Percentiles rank a stretch among this genome's conserved stretches.
Evolutionary conservation across 2,888 invertebrate genomes (phyloP).

Genomic region (Drepana falcataria): DNA sequence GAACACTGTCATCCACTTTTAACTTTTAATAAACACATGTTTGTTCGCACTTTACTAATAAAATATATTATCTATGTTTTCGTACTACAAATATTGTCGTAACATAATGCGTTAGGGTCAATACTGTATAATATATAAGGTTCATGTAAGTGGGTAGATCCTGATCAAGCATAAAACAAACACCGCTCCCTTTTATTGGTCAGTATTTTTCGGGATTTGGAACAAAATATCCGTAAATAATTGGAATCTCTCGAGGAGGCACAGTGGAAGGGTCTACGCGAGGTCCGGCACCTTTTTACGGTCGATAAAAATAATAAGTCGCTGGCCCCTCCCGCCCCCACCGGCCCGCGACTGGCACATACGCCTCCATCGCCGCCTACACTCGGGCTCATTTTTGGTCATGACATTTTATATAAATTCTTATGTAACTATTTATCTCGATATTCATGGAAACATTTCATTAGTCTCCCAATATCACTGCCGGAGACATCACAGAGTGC

Average conservation of each 20-base stretch:
- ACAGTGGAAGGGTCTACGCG: conserved; percentile 56
- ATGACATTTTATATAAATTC: conserved; percentile 38
- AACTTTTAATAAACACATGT: background rate
- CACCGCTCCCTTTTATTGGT: conserved; percentile 44
- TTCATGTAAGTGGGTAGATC: background rate
- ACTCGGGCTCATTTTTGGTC: conserved; percentile 73
- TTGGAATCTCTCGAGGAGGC: conserved; percentile 61
- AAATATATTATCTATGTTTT: background rate
- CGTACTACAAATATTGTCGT: background rate
- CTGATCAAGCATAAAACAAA: conserved; percentile 44
- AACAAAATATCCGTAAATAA: conserved; percentile 71
- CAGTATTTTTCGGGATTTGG: conserved; percentile 63
- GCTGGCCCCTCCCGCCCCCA: conserved; percentile 26
- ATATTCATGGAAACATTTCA: conserved; percentile 5
- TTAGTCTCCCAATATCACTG: background rate
- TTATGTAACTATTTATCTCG: conserved; percentile 18
- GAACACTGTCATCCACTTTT: no score
- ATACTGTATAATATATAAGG: background rate
- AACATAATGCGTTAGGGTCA: background rate
- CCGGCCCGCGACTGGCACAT: conserved; percentile 19
- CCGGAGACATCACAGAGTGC: background rate
- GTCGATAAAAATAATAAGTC: conserved; percentile 75
- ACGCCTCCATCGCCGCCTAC: conserved; percentile 38
- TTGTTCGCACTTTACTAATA: background rate
- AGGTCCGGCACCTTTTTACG: conserved; percentile 73